Evolutionary conservation across 2,888 invertebrate genomes (phyloP), one percentile per base, ranked within the genome.

Genomic region (Ormyrus thymus): DNA sequence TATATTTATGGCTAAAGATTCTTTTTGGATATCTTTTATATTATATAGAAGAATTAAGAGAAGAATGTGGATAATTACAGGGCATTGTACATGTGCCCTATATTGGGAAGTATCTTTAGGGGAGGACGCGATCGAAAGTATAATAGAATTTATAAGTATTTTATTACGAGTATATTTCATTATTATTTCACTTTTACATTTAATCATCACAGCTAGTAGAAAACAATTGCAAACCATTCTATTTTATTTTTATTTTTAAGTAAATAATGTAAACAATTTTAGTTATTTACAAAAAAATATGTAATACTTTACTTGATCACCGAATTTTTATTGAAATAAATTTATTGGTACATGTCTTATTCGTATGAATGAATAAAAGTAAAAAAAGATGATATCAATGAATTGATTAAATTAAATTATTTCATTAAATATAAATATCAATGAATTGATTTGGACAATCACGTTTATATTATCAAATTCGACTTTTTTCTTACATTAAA

Each of bases 1-100:
- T 84, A 84, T 85, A 86, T 84, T 86, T 85, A 84, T 82, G 82
- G 81, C 82, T 84, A 74, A 84, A 84, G 80, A 84, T 85, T 84
- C 80, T 85, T 86, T 86, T 84, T 76, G 11, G 61, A 66, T 81
- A 64, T 78, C 72, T 81, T 79, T 79, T 81, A 70, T 68, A 77
- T 76, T 62, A 70, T 59, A 66, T 45, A 13, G 66, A 75, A 55
- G 43, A 29, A 61, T 45, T 53, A 76, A 29, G 29, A 29, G 29
- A 29, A 29, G 29, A 29, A 29, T 29, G 29, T 61, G 46, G 55
- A 53, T 15, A 29, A 61, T 53, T 13, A 5, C 9, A 9, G 11
- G 15, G 7, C 13, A 53, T 4, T 53, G n/a, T 56, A 29, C 3
- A 56, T 56, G 11, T 29, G 43, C n/a, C 29, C n/a, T 8, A 58